Percentiles rank a stretch among this genome's conserved stretches.
Conservation (phyloP, 1,140 invertebrate species). For the Thrips palmi region DNA sequence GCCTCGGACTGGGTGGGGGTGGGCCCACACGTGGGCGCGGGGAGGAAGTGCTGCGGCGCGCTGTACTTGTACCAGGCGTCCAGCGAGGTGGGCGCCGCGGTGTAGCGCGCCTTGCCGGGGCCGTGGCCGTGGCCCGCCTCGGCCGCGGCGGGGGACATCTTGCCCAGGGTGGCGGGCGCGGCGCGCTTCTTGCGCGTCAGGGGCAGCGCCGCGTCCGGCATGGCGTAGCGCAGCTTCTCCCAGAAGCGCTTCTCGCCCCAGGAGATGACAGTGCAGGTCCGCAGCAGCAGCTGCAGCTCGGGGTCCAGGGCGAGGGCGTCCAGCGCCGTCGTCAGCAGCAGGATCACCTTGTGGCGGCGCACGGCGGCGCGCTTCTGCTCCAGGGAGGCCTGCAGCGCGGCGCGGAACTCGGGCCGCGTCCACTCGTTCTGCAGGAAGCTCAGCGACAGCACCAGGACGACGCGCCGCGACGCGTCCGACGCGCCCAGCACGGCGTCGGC, state of each 20-base stretch:
- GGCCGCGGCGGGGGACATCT: constrained; percentile 14
- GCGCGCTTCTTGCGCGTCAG: constrained; percentile 11
- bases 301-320: constrained; percentile 52
- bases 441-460: constrained; percentile 53
- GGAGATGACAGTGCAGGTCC: constrained; percentile 65
- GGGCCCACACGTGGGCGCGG: constrained; percentile 15
- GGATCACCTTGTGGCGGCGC: constrained; percentile 50
- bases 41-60: constrained; percentile 16
- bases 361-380: constrained; percentile 24
- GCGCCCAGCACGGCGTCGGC: constrained; percentile 57
- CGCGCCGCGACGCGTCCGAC: constrained; percentile 50
- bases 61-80: constrained; percentile 31
- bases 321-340: constrained; percentile 40
- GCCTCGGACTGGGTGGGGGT: constrained; percentile 23
- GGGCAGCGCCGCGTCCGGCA: constrained; percentile 49
- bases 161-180: constrained; percentile 6
- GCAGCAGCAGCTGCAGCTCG: constrained; percentile 61
- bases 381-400: constrained; percentile 40
- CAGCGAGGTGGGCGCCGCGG: constrained; percentile 31
- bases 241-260: constrained; percentile 77
- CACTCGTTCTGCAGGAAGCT: constrained; percentile 56
- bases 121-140: constrained; percentile 22
- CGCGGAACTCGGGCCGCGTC: constrained; percentile 48
- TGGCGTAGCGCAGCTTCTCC: constrained; percentile 74
- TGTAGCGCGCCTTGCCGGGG: constrained; percentile 28